Evolutionary conservation across 2,113 vertebrate species (phyloP).

Genomic region (Dendrocopos noguchii): DNA sequence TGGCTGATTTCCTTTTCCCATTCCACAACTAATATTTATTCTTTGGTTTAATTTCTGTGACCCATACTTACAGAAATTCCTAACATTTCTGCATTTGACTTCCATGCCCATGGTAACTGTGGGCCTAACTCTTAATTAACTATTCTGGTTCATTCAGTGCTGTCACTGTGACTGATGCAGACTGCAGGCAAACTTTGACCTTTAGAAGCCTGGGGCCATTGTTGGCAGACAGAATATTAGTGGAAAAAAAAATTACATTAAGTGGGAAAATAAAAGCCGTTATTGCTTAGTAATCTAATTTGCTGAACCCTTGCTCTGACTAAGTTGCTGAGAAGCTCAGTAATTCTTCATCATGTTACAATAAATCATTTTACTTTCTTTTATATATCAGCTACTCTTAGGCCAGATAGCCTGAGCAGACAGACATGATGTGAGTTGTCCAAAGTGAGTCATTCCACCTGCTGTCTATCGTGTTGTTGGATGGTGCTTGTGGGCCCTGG

Average conservation of each 20-base stretch:
- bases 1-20: slow-evolving; percentile 80
- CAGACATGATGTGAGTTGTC: slow-evolving; percentile 99
- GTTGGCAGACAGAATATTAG: slow-evolving; percentile 76
- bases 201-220: slow-evolving; percentile 83
- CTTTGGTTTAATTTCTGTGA: slow-evolving; percentile 87
- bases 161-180: slow-evolving; percentile 94
- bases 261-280: slow-evolving; percentile 81
- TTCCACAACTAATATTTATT: slow-evolving; percentile 85
- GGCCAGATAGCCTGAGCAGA: slow-evolving; percentile 99
- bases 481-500: slow-evolving; percentile 89
- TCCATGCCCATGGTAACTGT: slow-evolving; percentile 82
- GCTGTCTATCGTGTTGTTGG: slow-evolving; percentile 92
- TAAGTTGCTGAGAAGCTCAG: slow-evolving; percentile 93
- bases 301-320: slow-evolving; percentile 99
- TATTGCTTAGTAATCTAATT: slow-evolving; percentile 90
- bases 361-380: slow-evolving; percentile 99
- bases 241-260: slow-evolving; percentile 68
- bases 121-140: slow-evolving; percentile 83
- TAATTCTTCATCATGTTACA: slow-evolving; percentile 97
- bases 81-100: slow-evolving; percentile 87
- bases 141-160: slow-evolving; percentile 82
- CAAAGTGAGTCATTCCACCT: slow-evolving; percentile 98
- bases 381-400: slow-evolving; percentile 99
- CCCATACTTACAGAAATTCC: slow-evolving; percentile 86
- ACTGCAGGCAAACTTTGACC: slow-evolving; percentile 86